Conservation (phyloP, 1,140 invertebrate genomes). For the Prorops nasuta region DNA sequence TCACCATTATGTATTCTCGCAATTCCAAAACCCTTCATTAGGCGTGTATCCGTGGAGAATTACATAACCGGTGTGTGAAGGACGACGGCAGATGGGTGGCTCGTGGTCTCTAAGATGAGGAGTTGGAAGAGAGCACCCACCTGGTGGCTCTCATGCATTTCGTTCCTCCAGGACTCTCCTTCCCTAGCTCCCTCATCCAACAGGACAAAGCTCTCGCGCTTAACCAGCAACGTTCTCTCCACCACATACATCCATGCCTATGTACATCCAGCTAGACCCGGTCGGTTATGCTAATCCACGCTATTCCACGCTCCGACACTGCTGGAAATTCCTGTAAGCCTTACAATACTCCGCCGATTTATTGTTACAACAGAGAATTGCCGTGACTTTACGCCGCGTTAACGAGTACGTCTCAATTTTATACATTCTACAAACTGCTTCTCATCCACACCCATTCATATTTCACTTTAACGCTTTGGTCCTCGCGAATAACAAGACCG, state of each 20-base stretch:
- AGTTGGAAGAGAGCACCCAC: conserved; percentile 22
- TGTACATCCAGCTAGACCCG: too few relatives aligned
- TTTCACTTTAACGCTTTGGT: not conserved
- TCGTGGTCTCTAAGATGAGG: conserved; percentile 7
- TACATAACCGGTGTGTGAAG: too few relatives aligned
- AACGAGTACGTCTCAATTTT: conserved; percentile 45
- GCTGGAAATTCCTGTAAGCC: too few relatives aligned
- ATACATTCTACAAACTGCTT: conserved; percentile 9
- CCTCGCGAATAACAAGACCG: too few relatives aligned
- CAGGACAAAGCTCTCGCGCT: conserved; percentile 21
- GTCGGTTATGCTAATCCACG: conserved; percentile 47
- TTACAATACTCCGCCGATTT: conserved; percentile 41
- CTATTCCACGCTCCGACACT: too few relatives aligned
- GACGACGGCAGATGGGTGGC: not conserved
- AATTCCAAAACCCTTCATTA: too few relatives aligned
- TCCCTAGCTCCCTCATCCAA: conserved; percentile 10
- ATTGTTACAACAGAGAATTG: conserved; percentile 33
- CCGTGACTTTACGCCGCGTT: conserved; percentile 38
- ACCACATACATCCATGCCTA: too few relatives aligned
- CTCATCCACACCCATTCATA: not conserved
- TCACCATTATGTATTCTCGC: too few relatives aligned
- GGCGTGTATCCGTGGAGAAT: too few relatives aligned
- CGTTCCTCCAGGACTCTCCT: conserved; percentile 20
- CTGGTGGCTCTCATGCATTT: conserved; percentile 30
- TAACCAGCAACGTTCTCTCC: conserved; percentile 25